These are phyloP conservation scores for Drosophila stalkeri DNA, from an alignment of 2,888 invertebrate genomes.

Conservation along the genomic window DNA sequence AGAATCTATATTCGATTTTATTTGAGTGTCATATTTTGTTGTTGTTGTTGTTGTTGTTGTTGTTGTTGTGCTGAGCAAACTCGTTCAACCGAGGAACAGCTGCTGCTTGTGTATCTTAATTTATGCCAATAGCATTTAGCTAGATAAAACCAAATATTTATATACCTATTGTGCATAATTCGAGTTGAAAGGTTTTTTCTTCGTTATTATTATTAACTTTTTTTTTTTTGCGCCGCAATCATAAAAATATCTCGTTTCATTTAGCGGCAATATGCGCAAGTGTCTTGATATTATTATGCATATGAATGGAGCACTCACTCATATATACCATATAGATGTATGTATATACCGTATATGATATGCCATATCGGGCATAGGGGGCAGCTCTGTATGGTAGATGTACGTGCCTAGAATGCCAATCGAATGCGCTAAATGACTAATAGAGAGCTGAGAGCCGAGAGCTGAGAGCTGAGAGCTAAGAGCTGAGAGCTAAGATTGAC, in stretches of 20 bases:
- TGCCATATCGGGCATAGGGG: conserved; percentile 30
- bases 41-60: not conserved
- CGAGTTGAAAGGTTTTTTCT: conserved; percentile 50
- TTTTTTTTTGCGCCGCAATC: conserved; percentile 18
- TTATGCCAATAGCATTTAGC: conserved; percentile 35
- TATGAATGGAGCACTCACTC: conserved; percentile 42
- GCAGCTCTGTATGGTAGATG: conserved; percentile 1
- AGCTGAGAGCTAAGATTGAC: conserved; percentile 10
- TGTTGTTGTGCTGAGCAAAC: not conserved
- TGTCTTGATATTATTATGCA: conserved; percentile 52
- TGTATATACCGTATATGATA: conserved; percentile 10
- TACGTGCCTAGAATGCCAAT: conserved; percentile 48
- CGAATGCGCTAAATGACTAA: conserved; percentile 36
- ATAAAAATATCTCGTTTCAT: conserved; percentile 35
- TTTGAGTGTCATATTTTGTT: not conserved
- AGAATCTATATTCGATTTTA: not conserved
- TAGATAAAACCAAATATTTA: conserved; percentile 61
- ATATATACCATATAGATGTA: conserved; percentile 16
- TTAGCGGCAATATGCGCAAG: conserved; percentile 18
- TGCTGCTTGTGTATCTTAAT: conserved; percentile 30
- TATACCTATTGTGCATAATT: conserved; percentile 60
- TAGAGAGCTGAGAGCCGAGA: not conserved
- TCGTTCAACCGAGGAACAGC: conserved; percentile 5
- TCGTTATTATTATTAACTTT: not conserved
- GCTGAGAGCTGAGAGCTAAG: not conserved